Conservation (phyloP, 2,888 invertebrate species). For the Cylindroiulus punctatus region DNA sequence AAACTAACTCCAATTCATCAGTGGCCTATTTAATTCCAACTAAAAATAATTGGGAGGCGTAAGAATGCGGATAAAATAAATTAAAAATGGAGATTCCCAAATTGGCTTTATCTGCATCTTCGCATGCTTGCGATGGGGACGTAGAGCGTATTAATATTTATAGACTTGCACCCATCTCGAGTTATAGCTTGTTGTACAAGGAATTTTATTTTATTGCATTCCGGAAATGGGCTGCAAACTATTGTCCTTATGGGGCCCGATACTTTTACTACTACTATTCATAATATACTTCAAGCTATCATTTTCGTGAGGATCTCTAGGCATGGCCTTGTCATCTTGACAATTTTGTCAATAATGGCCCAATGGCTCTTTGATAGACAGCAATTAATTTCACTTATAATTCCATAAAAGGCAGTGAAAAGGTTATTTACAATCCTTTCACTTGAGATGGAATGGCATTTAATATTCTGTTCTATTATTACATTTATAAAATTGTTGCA, state of each 20-base stretch:
- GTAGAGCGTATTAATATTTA: not conserved
- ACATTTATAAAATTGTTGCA: no score
- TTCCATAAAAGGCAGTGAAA: no score
- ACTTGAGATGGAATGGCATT: no score
- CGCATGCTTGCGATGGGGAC: not conserved
- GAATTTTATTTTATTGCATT: slow-evolving; percentile 6
- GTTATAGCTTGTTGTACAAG: slow-evolving; percentile 8
- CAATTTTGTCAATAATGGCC: no score
- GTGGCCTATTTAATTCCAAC: slow-evolving; percentile 22
- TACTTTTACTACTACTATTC: not conserved
- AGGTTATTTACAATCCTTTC: no score
- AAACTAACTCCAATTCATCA: slow-evolving; percentile 1
- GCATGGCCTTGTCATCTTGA: no score
- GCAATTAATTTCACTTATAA: no score
- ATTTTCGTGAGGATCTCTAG: not conserved
- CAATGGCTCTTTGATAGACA: no score
- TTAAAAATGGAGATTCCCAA: slow-evolving; percentile 24
- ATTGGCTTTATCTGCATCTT: slow-evolving; percentile 37
- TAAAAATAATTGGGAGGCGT: slow-evolving; percentile 28
- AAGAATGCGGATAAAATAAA: slow-evolving; percentile 42
- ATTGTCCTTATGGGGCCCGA: not conserved
- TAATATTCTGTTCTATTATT: no score
- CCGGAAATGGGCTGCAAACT: not conserved
- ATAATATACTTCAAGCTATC: not conserved
- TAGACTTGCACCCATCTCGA: not conserved